These are phyloP conservation scores for Sminthurinus aureus DNA, from an alignment of 2,888 invertebrate genomes.

Conservation along the genomic window DNA sequence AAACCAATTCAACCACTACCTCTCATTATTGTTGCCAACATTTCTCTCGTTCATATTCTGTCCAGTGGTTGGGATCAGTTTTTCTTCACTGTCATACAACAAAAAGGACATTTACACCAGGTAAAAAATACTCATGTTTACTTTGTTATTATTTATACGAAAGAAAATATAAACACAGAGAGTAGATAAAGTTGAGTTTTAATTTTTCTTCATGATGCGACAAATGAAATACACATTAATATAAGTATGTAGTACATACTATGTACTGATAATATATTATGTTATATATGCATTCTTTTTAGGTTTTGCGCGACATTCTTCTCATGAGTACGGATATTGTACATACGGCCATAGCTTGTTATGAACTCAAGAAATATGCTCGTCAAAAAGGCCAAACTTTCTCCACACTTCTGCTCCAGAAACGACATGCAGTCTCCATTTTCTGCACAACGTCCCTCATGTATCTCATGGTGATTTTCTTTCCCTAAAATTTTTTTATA, in stretches of 20 bases:
- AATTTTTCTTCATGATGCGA: too few species aligned
- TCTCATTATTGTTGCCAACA: conserved; percentile 69
- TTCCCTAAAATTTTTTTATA: conserved; percentile 11
- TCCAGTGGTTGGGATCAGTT: conserved; percentile 74
- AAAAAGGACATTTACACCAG: conserved; percentile 73
- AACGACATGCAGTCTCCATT: conserved; percentile 62
- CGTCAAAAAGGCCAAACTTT: conserved; percentile 61
- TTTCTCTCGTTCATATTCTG: conserved; percentile 71
- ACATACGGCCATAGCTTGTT: conserved; percentile 69
- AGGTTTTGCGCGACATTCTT: conserved; percentile 72
- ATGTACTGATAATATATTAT: too few species aligned
- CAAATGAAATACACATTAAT: too few species aligned
- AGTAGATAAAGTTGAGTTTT: too few species aligned
- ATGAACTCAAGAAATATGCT: conserved; percentile 62
- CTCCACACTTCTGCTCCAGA: conserved; percentile 62
- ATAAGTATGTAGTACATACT: background rate
- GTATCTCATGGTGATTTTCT: conserved; percentile 38
- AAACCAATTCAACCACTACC: conserved; percentile 68
- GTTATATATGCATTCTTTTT: too few species aligned
- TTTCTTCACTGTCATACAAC: conserved; percentile 70
- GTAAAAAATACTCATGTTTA: conserved; percentile 62
- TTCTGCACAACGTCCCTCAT: conserved; percentile 48
- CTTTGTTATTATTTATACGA: too few species aligned
- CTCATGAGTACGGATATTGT: conserved; percentile 74
- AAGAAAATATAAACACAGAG: too few species aligned